Evolutionary conservation across 2,113 vertebrate genomes (phyloP).

Genomic region (Chaetorhynchus papuensis): DNA sequence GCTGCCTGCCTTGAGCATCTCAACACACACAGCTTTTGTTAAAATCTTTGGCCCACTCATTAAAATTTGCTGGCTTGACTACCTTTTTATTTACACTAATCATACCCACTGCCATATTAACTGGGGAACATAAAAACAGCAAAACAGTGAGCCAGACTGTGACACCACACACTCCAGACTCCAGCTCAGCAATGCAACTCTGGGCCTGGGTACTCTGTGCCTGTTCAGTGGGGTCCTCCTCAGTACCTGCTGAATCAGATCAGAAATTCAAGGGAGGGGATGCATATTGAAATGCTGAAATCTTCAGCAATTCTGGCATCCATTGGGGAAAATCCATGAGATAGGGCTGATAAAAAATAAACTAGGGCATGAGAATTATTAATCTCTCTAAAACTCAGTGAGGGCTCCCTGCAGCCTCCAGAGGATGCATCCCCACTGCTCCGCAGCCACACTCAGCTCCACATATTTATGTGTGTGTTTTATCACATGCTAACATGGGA

Average conservation of each 20-base stretch:
- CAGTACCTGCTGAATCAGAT: not conserved
- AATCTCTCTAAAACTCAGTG: not conserved
- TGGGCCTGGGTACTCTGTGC: accelerated
- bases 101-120: not conserved
- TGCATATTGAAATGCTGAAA: not conserved
- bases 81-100: not conserved
- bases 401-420: conserved; percentile 10
- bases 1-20: not conserved
- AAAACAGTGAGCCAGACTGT: not conserved
- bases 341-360: conserved; percentile 5
- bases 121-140: not conserved
- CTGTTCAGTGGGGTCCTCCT: not conserved
- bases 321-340: not conserved
- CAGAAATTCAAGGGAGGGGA: not conserved
- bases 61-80: not conserved
- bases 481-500: conserved; percentile 24
- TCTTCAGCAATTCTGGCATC: not conserved
- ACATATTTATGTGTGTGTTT: conserved; percentile 34
- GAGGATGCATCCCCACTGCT: conserved; percentile 14
- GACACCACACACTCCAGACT: not conserved
- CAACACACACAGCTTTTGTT: not conserved
- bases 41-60: not conserved
- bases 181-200: not conserved
- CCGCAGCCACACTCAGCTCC: not conserved
- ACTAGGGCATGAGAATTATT: conserved; percentile 1